Evolutionary conservation across 2,797 vertebrate genomes (phyloP).

Genomic region (Passerculus sandwichensis): DNA sequence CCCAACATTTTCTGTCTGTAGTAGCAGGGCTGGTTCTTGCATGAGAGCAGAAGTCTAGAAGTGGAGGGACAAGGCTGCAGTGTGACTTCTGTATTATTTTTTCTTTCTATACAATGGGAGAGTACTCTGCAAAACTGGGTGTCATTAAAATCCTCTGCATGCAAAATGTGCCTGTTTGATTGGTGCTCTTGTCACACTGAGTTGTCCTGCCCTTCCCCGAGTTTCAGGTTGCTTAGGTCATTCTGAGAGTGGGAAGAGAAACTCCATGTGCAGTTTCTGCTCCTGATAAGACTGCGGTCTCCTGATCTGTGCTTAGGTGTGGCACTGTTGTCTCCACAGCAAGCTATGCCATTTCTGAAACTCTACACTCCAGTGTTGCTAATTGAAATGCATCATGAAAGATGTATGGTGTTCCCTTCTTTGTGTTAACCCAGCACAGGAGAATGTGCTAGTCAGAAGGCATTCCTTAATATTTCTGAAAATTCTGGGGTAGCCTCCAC

Average conservation of each 20-base stretch:
- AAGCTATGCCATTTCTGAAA: conserved; percentile 30
- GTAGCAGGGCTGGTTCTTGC: not conserved
- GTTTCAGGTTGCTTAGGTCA: conserved; percentile 42
- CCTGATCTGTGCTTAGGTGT: conserved; percentile 27
- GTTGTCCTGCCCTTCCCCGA: not conserved
- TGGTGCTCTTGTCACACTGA: not conserved
- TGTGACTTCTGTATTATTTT: not conserved
- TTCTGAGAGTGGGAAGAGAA: conserved; percentile 46
- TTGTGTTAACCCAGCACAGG: not conserved
- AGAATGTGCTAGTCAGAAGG: not conserved
- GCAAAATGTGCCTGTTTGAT: not conserved
- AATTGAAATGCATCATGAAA: conserved; percentile 68
- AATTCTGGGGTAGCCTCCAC: not conserved
- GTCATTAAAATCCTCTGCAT: not conserved
- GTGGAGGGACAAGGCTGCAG: not conserved
- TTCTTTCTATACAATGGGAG: not conserved
- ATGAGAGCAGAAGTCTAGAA: not conserved
- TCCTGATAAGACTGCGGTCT: not conserved
- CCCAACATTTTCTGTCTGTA: not conserved
- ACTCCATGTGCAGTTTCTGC: conserved; percentile 29
- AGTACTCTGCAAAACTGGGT: not conserved
- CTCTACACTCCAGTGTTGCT: not conserved
- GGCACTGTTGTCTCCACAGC: conserved; percentile 22
- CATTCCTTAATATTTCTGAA: not conserved
- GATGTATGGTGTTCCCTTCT: conserved; percentile 44